These are phyloP conservation scores for Gymnodraco acuticeps DNA, from an alignment of 2,797 vertebrate genomes.

Conservation along the genomic window DNA sequence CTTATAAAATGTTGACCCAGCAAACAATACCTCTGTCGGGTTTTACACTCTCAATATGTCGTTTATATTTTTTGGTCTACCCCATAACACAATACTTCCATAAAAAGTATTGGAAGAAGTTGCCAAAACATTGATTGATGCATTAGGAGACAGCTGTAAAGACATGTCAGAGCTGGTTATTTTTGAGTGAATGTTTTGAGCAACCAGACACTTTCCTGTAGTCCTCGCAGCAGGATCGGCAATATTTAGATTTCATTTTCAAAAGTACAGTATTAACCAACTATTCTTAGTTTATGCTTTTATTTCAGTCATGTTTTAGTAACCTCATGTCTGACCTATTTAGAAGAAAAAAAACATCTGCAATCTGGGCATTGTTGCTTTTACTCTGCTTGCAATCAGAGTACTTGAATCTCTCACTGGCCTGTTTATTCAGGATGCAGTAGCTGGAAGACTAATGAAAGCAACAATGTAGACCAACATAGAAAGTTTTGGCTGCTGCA, in stretches of 20 bases:
- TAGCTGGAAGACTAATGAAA: slow-evolving; percentile 46
- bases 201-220: neutral
- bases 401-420: slow-evolving; percentile 12
- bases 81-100: neutral
- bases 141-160: neutral
- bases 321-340: slow-evolving; percentile 17
- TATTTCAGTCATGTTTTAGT: slow-evolving; percentile 7
- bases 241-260: slow-evolving; percentile 8
- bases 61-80: neutral
- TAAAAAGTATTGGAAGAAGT: neutral
- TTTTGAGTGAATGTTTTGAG: neutral
- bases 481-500: slow-evolving; percentile 45
- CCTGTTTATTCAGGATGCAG: slow-evolving; percentile 26
- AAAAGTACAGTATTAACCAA: neutral
- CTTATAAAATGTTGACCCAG: slow-evolving; percentile 28
- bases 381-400: slow-evolving; percentile 14
- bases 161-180: neutral
- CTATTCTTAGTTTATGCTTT: slow-evolving; percentile 4
- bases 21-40: slow-evolving; percentile 38
- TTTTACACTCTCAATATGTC: neutral
- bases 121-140: neutral
- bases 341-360: slow-evolving; percentile 4
- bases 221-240: neutral
- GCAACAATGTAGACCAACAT: slow-evolving; percentile 30
- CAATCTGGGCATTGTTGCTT: slow-evolving; percentile 22